phyloP scores from a whole-genome alignment of 2,888 invertebrate genomes.

The Portevinia maculata region DNA sequence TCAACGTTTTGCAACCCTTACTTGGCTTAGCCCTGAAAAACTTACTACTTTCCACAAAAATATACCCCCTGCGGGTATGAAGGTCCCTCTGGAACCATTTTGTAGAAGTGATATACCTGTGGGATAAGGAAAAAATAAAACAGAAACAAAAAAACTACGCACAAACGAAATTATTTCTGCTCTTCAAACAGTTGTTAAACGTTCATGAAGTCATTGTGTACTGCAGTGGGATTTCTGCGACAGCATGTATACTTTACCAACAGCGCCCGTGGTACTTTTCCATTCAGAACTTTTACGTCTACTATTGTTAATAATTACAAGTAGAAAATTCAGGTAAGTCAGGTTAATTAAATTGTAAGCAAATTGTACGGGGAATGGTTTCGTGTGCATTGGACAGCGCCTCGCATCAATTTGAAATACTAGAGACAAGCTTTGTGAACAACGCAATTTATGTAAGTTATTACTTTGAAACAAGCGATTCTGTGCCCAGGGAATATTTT shows the following conservation, averaged over 20 bases:
- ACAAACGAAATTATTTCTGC: conserved; percentile 54
- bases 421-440: conserved; percentile 35
- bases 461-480: conserved; percentile 36
- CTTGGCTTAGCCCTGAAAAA: conserved; percentile 24
- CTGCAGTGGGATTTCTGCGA: conserved; percentile 30
- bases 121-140: conserved; percentile 19
- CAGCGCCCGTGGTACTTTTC: conserved; percentile 18
- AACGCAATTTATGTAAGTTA: conserved; percentile 55
- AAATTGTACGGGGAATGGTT: conserved; percentile 55
- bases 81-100: conserved; percentile 7
- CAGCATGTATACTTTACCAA: conserved; percentile 7
- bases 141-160: conserved; percentile 20
- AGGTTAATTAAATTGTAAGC: conserved; percentile 70
- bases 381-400: conserved; percentile 55
- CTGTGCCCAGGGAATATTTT: conserved; percentile 19
- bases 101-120: conserved; percentile 1
- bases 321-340: conserved; percentile 56
- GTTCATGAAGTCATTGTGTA: conserved; percentile 46
- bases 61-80: conserved; percentile 5
- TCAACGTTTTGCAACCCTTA: conserved; percentile 30
- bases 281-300: conserved; percentile 8
- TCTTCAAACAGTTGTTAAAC: conserved; percentile 49
- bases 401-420: conserved; percentile 64
- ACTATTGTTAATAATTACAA: conserved; percentile 59
- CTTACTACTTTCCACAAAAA: conserved; percentile 31